A percentile compares a stretch with the other conserved stretches of the same genome.
Evolutionary conservation across 2,888 invertebrate genomes (phyloP).

Genomic region (Heterodera filipjevi): DNA sequence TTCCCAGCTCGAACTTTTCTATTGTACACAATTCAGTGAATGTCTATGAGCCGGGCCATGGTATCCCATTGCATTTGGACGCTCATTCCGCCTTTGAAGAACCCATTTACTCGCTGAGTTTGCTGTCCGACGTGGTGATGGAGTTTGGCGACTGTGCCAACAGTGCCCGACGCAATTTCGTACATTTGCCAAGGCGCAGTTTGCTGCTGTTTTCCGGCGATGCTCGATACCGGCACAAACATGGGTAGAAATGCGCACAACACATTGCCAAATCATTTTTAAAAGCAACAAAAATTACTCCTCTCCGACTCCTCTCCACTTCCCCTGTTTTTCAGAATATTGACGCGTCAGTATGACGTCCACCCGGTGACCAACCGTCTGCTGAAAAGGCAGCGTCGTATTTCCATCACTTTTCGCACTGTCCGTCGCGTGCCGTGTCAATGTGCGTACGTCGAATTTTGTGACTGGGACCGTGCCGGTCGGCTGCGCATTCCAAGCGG

Average conservation of each 20-base stretch:
- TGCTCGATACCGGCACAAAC: constrained; percentile 89
- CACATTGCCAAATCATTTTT: no score
- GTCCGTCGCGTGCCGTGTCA: constrained; percentile 62
- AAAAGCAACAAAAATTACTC: no score
- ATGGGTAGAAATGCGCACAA: no score
- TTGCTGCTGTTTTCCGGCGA: constrained; percentile 82
- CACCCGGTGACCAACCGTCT: constrained; percentile 67
- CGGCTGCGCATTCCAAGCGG: constrained; percentile 50
- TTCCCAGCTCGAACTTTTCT: no score
- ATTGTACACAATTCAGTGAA: constrained; percentile 67
- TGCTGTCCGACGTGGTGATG: constrained; percentile 59
- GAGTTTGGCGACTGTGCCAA: constrained; percentile 59
- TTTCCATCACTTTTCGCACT: constrained; percentile 69
- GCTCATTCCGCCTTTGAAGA: constrained; percentile 91
- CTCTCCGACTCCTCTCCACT: not conserved
- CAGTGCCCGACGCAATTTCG: constrained; percentile 68
- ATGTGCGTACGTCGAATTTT: constrained; percentile 59
- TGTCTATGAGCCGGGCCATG: constrained; percentile 69
- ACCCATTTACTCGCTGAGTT: constrained; percentile 82
- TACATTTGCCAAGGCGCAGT: constrained; percentile 83
- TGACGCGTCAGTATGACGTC: constrained; percentile 80
- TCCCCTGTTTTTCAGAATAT: constrained; percentile 71
- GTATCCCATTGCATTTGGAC: constrained; percentile 90
- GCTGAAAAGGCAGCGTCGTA: constrained; percentile 56
- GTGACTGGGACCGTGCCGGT: constrained; percentile 61